Conservation (phyloP, 2,888 invertebrate genomes). For the Lithosia quadra region DNA sequence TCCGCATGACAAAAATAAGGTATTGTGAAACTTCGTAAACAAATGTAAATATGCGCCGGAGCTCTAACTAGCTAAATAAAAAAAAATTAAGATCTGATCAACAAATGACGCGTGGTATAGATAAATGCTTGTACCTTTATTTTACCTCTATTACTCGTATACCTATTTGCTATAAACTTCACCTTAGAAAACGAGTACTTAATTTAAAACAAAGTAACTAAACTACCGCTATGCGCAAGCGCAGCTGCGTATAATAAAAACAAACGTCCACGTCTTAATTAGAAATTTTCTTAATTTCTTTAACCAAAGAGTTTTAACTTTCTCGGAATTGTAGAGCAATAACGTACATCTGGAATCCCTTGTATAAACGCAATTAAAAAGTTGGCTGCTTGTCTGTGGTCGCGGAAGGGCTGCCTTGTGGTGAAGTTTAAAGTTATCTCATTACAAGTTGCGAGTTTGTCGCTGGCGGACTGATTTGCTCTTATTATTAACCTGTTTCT, state of each 20-base stretch:
- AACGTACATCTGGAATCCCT: constrained; percentile 42
- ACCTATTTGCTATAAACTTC: too few relatives aligned
- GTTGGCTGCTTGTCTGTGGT: constrained; percentile 35
- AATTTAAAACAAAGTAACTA: neutral
- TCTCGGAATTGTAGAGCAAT: constrained; percentile 39
- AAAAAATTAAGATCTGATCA: too few relatives aligned
- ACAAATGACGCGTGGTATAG: too few relatives aligned
- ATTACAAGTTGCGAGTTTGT: constrained; percentile 39
- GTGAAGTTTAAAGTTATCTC: constrained; percentile 49
- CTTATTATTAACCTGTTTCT: constrained; percentile 24
- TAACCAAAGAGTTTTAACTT: constrained; percentile 36
- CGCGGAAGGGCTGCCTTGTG: constrained; percentile 37
- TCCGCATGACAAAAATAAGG: too few relatives aligned
- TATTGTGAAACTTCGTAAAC: too few relatives aligned
- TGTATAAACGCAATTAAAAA: constrained; percentile 54
- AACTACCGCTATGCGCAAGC: neutral
- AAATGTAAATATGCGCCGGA: too few relatives aligned
- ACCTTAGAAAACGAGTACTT: too few relatives aligned
- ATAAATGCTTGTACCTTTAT: too few relatives aligned
- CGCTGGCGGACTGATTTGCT: constrained; percentile 25
- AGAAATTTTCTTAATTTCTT: constrained; percentile 38
- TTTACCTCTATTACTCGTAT: too few relatives aligned
- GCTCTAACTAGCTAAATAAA: too few relatives aligned
- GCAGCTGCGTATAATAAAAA: neutral
- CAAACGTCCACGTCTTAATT: constrained; percentile 21